These are phyloP conservation scores for Panulirus ornatus DNA, from an alignment of 1,140 invertebrate species.

Conservation along the genomic window DNA sequence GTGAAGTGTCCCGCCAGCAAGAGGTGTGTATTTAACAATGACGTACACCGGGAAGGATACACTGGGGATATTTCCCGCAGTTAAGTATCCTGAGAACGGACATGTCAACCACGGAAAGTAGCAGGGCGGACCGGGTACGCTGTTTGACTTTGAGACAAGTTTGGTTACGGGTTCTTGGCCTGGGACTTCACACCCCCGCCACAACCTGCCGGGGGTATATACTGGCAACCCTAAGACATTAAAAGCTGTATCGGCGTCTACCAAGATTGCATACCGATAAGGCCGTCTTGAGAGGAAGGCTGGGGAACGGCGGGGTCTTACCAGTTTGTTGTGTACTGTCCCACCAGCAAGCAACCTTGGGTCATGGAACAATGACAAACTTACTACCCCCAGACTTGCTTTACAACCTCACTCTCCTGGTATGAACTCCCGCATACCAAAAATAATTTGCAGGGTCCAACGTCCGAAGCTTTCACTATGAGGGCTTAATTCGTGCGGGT, in stretches of 20 bases:
- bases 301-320: not conserved
- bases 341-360: too few species aligned
- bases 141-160: constrained; percentile 7
- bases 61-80: too few species aligned
- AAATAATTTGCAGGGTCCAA: constrained; percentile 26
- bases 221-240: constrained; percentile 28
- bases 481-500: constrained; percentile 61
- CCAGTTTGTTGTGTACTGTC: not conserved
- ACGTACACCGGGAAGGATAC: too few species aligned
- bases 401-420: not conserved
- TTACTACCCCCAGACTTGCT: not conserved
- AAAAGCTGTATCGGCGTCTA: constrained; percentile 27
- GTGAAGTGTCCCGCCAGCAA: too few species aligned
- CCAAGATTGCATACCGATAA: constrained; percentile 38
- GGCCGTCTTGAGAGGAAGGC: not conserved
- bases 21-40: too few species aligned
- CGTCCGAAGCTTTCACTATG: constrained; percentile 60
- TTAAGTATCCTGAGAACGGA: not conserved
- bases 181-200: not conserved
- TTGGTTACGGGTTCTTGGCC: constrained; percentile 13
- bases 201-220: not conserved
- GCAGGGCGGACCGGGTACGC: constrained; percentile 1
- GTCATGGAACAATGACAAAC: not conserved
- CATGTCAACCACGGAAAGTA: not conserved
- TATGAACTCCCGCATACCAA: constrained; percentile 24